phyloP scores from a whole-genome alignment of 2,113 vertebrate genomes.

The Nematolebias whitei region DNA sequence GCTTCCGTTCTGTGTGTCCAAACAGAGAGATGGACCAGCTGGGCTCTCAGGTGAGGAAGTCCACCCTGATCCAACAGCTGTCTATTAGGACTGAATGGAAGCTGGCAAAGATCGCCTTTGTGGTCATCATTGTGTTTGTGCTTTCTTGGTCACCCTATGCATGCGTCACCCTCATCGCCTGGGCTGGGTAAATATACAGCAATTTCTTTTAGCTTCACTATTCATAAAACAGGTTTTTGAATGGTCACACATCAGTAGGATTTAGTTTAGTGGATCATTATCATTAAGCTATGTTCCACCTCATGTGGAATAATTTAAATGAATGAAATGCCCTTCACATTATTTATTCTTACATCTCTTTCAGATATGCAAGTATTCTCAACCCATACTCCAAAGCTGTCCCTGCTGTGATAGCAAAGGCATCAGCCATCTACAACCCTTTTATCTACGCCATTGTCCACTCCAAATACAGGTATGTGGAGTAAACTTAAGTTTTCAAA shows the following conservation, averaged over 20 bases:
- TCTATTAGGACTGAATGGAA: slow-evolving; percentile 93
- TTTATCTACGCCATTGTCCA: slow-evolving; percentile 94
- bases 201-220: background rate
- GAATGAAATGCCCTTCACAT: slow-evolving; percentile 7
- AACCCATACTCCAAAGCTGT: slow-evolving; percentile 90
- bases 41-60: slow-evolving; percentile 79
- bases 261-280: slow-evolving; percentile 5
- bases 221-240: background rate
- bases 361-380: slow-evolving; percentile 85
- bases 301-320: slow-evolving; percentile 1
- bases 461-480: slow-evolving; percentile 89
- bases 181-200: slow-evolving; percentile 85
- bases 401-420: slow-evolving; percentile 94
- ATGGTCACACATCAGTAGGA: background rate
- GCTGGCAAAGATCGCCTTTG: slow-evolving; percentile 90
- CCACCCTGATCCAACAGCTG: slow-evolving; percentile 77
- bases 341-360: too few species aligned
- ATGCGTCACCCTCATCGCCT: slow-evolving; percentile 89
- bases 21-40: slow-evolving; percentile 84
- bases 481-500: background rate
- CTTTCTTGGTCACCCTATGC: slow-evolving; percentile 96
- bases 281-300: slow-evolving; percentile 10
- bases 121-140: slow-evolving; percentile 90
- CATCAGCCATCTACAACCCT: slow-evolving; percentile 95
- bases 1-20: background rate